A percentile compares a stretch with the other conserved stretches of the same genome.
Evolutionary conservation across 2,113 vertebrate species (phyloP).

Genomic region (Pelmatolapia mariae): DNA sequence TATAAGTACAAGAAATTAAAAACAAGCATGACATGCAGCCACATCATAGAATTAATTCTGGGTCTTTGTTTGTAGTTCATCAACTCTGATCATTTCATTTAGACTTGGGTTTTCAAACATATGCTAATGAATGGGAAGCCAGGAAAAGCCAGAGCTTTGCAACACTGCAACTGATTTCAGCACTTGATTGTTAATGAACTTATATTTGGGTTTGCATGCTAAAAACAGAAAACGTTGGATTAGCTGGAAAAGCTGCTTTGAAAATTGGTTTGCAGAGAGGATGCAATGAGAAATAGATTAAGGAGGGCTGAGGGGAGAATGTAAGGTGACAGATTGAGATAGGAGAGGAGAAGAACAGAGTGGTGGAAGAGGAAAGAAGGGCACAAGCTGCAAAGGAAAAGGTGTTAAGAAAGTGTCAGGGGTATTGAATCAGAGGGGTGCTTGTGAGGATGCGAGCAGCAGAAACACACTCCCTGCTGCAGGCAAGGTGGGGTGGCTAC

Average conservation of each 20-base stretch:
- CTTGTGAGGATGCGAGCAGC: slow-evolving; percentile 2
- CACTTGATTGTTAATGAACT: slow-evolving; percentile 32
- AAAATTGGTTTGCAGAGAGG: slow-evolving; percentile 16
- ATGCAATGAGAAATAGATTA: slow-evolving; percentile 18
- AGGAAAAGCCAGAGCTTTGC: background rate
- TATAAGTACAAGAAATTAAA: slow-evolving; percentile 21
- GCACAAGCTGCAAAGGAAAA: slow-evolving; percentile 33
- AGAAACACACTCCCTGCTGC: background rate
- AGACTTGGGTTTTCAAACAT: slow-evolving; percentile 30
- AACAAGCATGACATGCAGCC: slow-evolving; percentile 21
- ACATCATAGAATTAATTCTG: slow-evolving; percentile 11
- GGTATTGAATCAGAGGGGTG: slow-evolving; percentile 11
- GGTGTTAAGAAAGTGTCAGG: slow-evolving; percentile 23
- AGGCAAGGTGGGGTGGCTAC: background rate
- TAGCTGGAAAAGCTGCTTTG: slow-evolving; percentile 5
- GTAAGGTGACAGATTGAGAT: slow-evolving; percentile 48
- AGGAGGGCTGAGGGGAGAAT: background rate
- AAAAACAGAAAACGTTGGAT: slow-evolving; percentile 24
- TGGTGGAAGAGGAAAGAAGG: background rate
- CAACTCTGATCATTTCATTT: slow-evolving; percentile 39
- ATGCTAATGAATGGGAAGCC: slow-evolving; percentile 29
- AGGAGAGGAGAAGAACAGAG: background rate
- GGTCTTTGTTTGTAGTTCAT: slow-evolving; percentile 38
- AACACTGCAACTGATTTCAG: background rate
- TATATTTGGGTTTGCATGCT: slow-evolving; percentile 9